phyloP scores from a whole-genome alignment of 2,113 vertebrate species.

The Manacus vitellinus region DNA sequence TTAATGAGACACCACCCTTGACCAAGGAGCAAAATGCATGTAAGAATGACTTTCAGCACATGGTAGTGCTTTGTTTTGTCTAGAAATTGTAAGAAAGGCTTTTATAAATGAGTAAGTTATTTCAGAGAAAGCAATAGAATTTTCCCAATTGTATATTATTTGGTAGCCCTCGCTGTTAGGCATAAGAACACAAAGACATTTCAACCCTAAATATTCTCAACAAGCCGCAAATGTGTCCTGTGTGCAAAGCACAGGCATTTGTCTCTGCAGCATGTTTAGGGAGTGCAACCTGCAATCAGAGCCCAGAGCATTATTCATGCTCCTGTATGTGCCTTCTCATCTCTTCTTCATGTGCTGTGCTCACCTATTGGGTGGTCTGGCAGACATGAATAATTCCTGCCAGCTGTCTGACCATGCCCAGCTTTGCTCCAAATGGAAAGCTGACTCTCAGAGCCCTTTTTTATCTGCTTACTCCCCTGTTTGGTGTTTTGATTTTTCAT shows the following conservation, averaged over 20 bases:
- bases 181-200: not conserved
- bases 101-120: not conserved
- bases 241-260: not conserved
- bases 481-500: not conserved
- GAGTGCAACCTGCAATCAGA: not conserved
- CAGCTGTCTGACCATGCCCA: not conserved
- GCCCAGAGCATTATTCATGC: accelerated
- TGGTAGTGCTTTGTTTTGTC: not conserved
- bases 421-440: not conserved
- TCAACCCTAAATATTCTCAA: not conserved
- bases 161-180: not conserved
- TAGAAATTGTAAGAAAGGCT: not conserved
- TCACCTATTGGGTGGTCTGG: not conserved
- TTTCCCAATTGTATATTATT: not conserved
- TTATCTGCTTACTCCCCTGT: accelerated
- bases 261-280: not conserved
- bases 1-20: not conserved
- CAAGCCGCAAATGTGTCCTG: not conserved
- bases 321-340: accelerated
- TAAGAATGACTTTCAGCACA: not conserved
- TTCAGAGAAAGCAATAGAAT: not conserved
- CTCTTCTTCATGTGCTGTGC: not conserved
- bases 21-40: not conserved
- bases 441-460: not conserved
- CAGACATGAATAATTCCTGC: not conserved